Base-by-base conservation (phyloP, 2,113 vertebrate genomes). In the Dasypus novemcinctus region DNA sequence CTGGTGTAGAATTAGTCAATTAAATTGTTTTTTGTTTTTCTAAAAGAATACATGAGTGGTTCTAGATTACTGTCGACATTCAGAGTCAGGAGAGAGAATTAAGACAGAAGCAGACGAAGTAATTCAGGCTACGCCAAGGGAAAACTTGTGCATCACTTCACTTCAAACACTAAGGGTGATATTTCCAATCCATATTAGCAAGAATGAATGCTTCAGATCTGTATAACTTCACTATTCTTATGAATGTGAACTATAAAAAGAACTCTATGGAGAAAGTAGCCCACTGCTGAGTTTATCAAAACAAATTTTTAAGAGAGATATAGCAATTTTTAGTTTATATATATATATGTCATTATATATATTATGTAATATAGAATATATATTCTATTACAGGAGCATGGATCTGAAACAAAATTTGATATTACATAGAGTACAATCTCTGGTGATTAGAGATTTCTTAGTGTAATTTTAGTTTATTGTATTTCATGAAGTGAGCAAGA, bases 401-500 rank as follows among this genome's bases (percentile, higher is more conserved):
- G 93, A 82, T 15, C 52, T 52, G 17, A 95, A 96, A 76, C 54
- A 82, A 83, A 94, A 81, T 41, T 0, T 86, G 84, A 74, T n/a
- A 31, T 52, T 92, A 41, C 75, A 91, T 57, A 92, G 82, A 96
- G 0, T 49, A 46, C 0, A 8, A 57, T 63, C 97, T 79, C 52
- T 83, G 17, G 36, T 74, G 91, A 81, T 52, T 78, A 94, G 93
- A 95, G 71, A 63, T 52, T 36, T n/a, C 80, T 63, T 63, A 93
- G 54, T 27, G 41, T 36, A 94, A 85, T 36, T 80, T 81, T 18
- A 10, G 63, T 96, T 93, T 94, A 84, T 95, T 96, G 69, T 81
- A 86, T 54, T 93, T 96, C 66, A 88, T 76, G 66, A 95, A 95
- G 68, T 49, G 79, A 68, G 94, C 75, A 80, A 93, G 59, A 64